phyloP scores from a whole-genome alignment of 2,113 vertebrate species.

The Chauna torquata region DNA sequence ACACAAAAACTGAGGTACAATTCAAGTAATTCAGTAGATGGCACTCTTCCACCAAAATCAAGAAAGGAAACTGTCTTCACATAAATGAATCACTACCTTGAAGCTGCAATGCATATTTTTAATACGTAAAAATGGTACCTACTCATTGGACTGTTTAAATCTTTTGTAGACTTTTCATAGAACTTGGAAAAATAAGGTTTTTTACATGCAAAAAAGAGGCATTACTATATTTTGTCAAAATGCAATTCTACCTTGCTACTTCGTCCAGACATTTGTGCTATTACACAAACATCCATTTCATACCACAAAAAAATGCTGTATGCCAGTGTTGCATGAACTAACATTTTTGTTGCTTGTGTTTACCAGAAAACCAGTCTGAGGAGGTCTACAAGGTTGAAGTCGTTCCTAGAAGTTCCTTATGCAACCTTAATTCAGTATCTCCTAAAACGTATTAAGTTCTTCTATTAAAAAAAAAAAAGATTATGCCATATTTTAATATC shows the following conservation, averaged over 20 bases:
- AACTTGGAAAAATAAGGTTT: background rate
- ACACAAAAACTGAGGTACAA: background rate
- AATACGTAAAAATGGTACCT: background rate
- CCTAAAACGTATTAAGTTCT: background rate
- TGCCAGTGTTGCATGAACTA: background rate
- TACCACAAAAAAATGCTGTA: background rate
- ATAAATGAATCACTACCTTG: background rate
- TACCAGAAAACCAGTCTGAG: background rate
- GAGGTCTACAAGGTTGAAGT: background rate
- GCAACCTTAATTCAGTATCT: background rate
- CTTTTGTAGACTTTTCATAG: background rate
- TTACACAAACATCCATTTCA: background rate
- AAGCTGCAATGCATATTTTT: background rate
- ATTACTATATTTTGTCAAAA: background rate
- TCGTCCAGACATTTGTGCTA: background rate
- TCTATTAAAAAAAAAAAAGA: background rate
- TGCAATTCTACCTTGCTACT: background rate
- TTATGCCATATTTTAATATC: background rate
- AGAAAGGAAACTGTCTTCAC: background rate
- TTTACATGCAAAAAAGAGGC: background rate
- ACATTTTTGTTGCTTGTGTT: background rate
- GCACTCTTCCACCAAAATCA: slow-evolving; percentile 44
- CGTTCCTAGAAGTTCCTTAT: background rate
- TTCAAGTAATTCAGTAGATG: slow-evolving; percentile 31
- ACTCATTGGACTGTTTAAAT: background rate